phyloP scores from a whole-genome alignment of 1,140 invertebrate genomes.

The Drosophila equinoxialis region DNA sequence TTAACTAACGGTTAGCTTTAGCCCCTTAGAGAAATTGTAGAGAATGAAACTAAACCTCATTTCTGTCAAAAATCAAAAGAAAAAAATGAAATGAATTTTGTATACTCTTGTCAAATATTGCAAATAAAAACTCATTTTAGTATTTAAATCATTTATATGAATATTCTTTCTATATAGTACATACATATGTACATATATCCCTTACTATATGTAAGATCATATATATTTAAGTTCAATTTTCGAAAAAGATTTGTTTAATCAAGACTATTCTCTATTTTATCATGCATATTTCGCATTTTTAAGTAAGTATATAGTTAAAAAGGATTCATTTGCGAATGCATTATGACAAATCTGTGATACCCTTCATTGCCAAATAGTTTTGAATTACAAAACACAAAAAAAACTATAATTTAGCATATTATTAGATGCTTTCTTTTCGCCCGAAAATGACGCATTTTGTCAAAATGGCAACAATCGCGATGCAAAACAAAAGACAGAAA shows the following conservation, averaged over 20 bases:
- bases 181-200: too few relatives aligned
- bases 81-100: background rate
- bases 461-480: constrained; percentile 71
- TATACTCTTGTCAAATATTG: background rate
- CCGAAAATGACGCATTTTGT: constrained; percentile 60
- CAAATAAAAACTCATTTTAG: too few relatives aligned
- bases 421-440: constrained; percentile 46
- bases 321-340: background rate
- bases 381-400: constrained; percentile 2
- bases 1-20: constrained; percentile 53
- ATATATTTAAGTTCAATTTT: too few relatives aligned
- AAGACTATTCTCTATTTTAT: too few relatives aligned
- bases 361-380: background rate
- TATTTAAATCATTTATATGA: too few relatives aligned
- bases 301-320: too few relatives aligned
- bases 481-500: constrained; percentile 13
- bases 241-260: too few relatives aligned
- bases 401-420: constrained; percentile 64
- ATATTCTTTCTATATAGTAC: too few relatives aligned
- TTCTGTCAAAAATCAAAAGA: background rate
- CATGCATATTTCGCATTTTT: too few relatives aligned
- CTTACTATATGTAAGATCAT: too few relatives aligned
- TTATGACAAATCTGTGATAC: background rate
- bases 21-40: constrained; percentile 43
- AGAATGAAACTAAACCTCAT: constrained; percentile 29